phyloP scores from a whole-genome alignment of 2,888 invertebrate genomes.

The Leptothorax acervorum region DNA sequence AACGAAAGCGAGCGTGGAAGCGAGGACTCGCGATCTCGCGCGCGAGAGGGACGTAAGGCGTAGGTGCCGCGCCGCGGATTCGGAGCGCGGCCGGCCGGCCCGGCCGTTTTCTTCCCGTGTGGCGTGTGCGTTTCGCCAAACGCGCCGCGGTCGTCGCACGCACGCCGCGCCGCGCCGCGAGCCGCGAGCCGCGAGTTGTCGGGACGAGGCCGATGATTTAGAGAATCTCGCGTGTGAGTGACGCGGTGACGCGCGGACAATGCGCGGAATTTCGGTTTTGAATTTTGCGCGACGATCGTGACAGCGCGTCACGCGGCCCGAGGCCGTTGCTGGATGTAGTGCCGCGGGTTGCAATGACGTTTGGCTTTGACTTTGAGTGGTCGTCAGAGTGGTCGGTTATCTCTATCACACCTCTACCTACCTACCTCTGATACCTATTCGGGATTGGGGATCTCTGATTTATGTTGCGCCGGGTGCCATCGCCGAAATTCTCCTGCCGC shows the following conservation, averaged over 20 bases:
- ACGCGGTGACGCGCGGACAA: slow-evolving; percentile 83
- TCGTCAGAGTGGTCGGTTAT: slow-evolving; percentile 77
- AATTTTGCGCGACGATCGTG: slow-evolving; percentile 81
- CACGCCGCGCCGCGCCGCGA: not conserved
- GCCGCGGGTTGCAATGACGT: slow-evolving; percentile 81
- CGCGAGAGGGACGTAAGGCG: not conserved
- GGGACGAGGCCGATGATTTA: slow-evolving; percentile 69
- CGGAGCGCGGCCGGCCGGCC: not conserved
- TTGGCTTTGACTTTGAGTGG: slow-evolving; percentile 83
- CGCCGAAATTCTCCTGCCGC: slow-evolving; percentile 66
- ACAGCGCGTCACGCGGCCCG: slow-evolving; percentile 75
- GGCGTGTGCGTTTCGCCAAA: not conserved
- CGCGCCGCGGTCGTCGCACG: slow-evolving; percentile 22
- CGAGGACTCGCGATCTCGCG: not conserved
- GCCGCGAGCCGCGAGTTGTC: slow-evolving; percentile 23
- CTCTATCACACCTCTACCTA: slow-evolving; percentile 65
- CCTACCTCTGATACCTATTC: slow-evolving; percentile 21
- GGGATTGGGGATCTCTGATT: slow-evolving; percentile 70
- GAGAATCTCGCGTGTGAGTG: slow-evolving; percentile 79
- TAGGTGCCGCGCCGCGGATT: slow-evolving; percentile 22
- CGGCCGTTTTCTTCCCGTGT: not conserved
- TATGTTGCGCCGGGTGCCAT: slow-evolving; percentile 71
- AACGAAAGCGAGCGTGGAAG: not conserved
- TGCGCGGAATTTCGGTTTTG: slow-evolving; percentile 84
- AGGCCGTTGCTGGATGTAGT: slow-evolving; percentile 75